Evolutionary conservation across 2,113 vertebrate genomes (phyloP).

Genomic region (Callipepla californica): DNA sequence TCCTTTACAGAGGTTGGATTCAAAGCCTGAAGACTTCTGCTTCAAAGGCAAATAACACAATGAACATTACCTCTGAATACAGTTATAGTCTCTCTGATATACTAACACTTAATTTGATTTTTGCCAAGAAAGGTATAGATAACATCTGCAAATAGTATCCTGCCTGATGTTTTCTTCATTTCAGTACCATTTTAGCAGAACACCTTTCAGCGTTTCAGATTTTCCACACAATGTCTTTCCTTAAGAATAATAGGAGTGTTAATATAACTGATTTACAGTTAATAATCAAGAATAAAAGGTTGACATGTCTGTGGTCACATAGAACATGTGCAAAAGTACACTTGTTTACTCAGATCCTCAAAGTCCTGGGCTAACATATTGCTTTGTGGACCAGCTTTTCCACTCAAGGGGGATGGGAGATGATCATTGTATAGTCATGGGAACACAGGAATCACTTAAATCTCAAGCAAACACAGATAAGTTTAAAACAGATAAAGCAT

Average conservation of each 20-base stretch:
- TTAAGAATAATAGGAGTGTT: not conserved
- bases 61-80: not conserved
- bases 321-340: not conserved
- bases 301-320: fast-evolving
- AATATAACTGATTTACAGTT: not conserved
- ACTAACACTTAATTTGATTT: not conserved
- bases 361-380: not conserved
- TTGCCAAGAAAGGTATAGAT: not conserved
- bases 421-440: not conserved
- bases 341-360: not conserved
- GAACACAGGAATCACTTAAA: not conserved
- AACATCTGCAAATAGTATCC: not conserved
- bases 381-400: not conserved
- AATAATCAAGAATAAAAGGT: not conserved
- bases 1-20: not conserved
- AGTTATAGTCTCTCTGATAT: not conserved
- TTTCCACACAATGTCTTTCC: not conserved
- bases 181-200: not conserved
- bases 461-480: not conserved
- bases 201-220: not conserved
- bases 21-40: slow-evolving; percentile 33
- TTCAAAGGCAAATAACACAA: slow-evolving; percentile 7
- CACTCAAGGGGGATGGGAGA: not conserved
- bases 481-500: not conserved
- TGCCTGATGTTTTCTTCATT: not conserved